phyloP scores from a whole-genome alignment of 2,113 vertebrate genomes.

The Pristiophorus japonicus region DNA sequence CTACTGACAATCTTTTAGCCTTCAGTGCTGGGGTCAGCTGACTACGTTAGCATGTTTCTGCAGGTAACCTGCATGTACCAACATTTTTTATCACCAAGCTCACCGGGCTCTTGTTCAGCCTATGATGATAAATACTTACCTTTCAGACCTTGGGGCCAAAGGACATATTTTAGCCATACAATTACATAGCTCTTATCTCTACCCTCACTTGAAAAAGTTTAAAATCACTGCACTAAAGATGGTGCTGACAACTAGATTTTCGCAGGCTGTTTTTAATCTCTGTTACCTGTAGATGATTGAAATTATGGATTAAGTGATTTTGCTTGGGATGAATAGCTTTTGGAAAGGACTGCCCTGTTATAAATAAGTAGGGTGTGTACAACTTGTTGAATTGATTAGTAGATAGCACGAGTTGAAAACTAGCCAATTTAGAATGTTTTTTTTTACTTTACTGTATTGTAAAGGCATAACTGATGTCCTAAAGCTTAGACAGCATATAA shows the following conservation, averaged over 20 bases:
- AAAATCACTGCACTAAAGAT: not conserved
- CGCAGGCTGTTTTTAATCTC: not conserved
- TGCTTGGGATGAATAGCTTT: not conserved
- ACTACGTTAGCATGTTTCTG: not conserved
- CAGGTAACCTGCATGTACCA: not conserved
- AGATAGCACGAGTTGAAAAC: not conserved
- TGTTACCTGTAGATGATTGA: too few relatives aligned
- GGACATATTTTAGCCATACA: not conserved
- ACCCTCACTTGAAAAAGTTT: not conserved
- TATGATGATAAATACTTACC: not conserved
- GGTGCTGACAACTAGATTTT: not conserved
- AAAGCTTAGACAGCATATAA: too few relatives aligned
- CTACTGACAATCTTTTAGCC: not conserved
- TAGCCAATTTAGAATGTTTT: not conserved
- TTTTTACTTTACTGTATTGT: not conserved
- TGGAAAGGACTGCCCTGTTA: not conserved
- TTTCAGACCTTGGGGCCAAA: not conserved
- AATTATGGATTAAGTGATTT: not conserved
- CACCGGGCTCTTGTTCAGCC: not conserved
- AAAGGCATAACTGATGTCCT: not conserved
- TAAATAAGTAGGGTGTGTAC: not conserved
- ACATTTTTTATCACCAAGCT: too few relatives aligned
- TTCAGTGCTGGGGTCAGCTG: not conserved
- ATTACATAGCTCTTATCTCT: not conserved
- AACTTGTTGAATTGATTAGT: not conserved